phyloP scores from a whole-genome alignment of 2,797 vertebrate genomes.

The Simalia tracyae region DNA sequence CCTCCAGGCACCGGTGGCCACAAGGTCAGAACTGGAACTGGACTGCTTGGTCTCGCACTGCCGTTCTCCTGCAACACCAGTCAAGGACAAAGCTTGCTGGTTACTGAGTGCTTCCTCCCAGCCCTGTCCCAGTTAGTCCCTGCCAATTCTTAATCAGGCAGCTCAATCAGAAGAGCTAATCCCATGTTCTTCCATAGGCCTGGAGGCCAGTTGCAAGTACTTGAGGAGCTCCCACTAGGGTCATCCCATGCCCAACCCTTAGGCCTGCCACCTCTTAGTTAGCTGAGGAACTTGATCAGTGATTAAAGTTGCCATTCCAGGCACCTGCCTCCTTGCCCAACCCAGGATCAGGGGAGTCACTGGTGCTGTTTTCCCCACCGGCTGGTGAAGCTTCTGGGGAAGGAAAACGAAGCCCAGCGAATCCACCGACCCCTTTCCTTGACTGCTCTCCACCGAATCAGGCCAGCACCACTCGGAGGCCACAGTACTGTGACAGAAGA shows the following conservation, averaged over 20 bases:
- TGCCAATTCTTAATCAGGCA: not conserved
- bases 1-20: not conserved
- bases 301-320: not conserved
- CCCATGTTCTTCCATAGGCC: too few relatives aligned
- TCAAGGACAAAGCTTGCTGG: not conserved
- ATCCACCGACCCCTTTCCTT: not conserved
- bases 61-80: not conserved
- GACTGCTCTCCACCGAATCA: not conserved
- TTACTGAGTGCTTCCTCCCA: not conserved
- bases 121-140: not conserved
- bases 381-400: not conserved
- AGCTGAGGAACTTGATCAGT: not conserved
- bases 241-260: not conserved
- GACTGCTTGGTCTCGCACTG: not conserved
- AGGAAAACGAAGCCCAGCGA: not conserved
- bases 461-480: too few relatives aligned
- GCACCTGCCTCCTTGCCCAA: not conserved
- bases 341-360: too few relatives aligned
- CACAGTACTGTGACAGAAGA: too few relatives aligned
- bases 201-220: not conserved
- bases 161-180: not conserved
- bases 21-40: not conserved
- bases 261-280: not conserved
- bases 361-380: too few relatives aligned
- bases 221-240: not conserved